Evolutionary conservation across 2,797 vertebrate genomes (phyloP).

Genomic region (Tragelaphus oryx): DNA sequence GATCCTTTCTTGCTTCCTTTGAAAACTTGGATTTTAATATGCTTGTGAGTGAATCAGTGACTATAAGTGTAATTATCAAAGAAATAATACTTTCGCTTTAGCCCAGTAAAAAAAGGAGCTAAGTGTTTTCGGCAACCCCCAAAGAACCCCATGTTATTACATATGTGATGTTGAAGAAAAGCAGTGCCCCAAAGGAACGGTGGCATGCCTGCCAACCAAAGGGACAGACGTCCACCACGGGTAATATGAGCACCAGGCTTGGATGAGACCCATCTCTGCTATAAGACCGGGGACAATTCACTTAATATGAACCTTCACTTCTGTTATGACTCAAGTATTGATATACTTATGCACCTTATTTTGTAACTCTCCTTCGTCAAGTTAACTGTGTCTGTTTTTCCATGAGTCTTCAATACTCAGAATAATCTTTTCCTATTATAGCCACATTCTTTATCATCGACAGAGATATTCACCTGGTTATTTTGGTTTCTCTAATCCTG

Average conservation of each 20-base stretch:
- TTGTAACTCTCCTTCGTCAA: neutral
- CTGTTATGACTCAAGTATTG: neutral
- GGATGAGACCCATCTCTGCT: neutral
- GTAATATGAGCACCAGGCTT: neutral
- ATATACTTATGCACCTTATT: neutral
- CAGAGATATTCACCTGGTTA: neutral
- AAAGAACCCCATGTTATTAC: neutral
- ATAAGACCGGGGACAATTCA: neutral
- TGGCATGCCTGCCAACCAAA: neutral
- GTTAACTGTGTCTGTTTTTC: neutral
- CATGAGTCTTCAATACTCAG: neutral
- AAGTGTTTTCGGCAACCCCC: neutral
- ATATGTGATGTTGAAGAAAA: neutral
- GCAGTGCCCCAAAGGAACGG: neutral
- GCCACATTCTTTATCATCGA: neutral
- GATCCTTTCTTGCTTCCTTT: neutral
- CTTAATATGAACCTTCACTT: neutral
- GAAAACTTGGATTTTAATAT: neutral
- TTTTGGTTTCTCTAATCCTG: conserved; percentile 11
- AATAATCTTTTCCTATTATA: neutral
- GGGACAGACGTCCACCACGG: neutral
- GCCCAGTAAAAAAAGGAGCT: neutral
- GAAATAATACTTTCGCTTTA: neutral
- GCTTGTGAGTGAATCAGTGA: neutral
- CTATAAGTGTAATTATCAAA: neutral